These are phyloP conservation scores for Palythoa caribaeorum DNA, from an alignment of 92 coral and sea anemone species.

Conservation along the genomic window DNA sequence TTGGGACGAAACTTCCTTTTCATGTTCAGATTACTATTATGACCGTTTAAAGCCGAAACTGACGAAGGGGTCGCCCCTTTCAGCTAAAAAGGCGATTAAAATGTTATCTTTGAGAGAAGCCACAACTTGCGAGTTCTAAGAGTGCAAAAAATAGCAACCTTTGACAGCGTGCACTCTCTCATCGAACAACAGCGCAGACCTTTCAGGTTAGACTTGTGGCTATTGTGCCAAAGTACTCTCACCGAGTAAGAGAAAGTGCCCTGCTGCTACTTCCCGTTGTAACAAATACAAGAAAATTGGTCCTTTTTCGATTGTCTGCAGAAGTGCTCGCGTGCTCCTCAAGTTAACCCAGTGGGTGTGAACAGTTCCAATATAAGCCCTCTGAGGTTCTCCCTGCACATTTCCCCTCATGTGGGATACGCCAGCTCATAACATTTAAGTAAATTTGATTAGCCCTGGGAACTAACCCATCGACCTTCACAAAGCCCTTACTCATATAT, in stretches of 20 bases:
- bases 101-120: constrained; percentile 8
- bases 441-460: not conserved
- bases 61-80: not conserved
- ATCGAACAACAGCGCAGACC: not conserved
- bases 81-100: not conserved
- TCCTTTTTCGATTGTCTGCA: constrained; percentile 51
- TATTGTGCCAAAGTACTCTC: constrained; percentile 33
- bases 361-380: not conserved
- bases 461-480: not conserved
- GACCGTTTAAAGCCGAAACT: too few relatives aligned
- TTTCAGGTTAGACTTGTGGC: constrained; percentile 7
- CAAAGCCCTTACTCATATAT: too few relatives aligned
- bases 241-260: constrained; percentile 52
- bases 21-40: too few relatives aligned
- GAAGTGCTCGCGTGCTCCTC: constrained; percentile 19
- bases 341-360: constrained; percentile 39
- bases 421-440: not conserved
- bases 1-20: not conserved
- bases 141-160: constrained; percentile 16
- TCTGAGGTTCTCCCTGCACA: not conserved
- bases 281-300: constrained; percentile 44
- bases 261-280: constrained; percentile 51
- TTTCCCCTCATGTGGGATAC: not conserved
- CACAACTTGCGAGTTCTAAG: not conserved
- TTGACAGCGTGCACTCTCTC: constrained; percentile 22